These are phyloP conservation scores for Eupithecia exiguata DNA, from an alignment of 2,888 invertebrate genomes.

Conservation along the genomic window DNA sequence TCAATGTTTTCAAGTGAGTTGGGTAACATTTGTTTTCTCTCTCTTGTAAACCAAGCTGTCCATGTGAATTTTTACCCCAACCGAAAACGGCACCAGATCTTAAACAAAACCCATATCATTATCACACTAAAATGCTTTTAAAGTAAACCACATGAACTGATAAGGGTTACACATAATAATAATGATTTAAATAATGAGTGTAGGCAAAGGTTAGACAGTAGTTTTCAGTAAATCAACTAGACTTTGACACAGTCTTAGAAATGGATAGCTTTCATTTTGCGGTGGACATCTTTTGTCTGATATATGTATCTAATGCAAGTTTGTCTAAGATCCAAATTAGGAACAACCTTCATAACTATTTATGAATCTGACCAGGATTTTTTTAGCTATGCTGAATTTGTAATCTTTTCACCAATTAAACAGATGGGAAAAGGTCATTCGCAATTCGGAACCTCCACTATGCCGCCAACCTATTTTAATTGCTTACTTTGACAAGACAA, in stretches of 20 bases:
- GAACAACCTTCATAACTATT: no score
- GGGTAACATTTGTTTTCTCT: conserved; percentile 87
- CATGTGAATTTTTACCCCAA: conserved; percentile 93
- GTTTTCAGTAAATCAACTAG: no score
- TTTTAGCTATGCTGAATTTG: no score
- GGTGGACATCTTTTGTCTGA: no score
- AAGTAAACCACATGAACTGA: not conserved
- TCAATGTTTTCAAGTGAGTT: conserved; percentile 88
- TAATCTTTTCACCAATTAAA: no score
- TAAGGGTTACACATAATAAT: not conserved
- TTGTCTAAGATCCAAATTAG: no score
- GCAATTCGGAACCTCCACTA: no score
- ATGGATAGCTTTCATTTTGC: no score
- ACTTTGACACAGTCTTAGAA: no score
- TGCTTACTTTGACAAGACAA: conserved; percentile 89
- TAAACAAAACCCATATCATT: conserved; percentile 36
- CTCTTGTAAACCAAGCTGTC: conserved; percentile 93
- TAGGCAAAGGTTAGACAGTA: not conserved
- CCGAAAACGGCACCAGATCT: conserved; percentile 92
- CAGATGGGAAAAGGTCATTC: no score
- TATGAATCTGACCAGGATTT: no score
- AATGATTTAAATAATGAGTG: not conserved
- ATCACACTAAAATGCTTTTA: not conserved
- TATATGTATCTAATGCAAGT: no score
- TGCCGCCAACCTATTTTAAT: not conserved